These are phyloP conservation scores for Cebus imitator DNA, from an alignment of 2,113 vertebrate species.

Conservation along the genomic window DNA sequence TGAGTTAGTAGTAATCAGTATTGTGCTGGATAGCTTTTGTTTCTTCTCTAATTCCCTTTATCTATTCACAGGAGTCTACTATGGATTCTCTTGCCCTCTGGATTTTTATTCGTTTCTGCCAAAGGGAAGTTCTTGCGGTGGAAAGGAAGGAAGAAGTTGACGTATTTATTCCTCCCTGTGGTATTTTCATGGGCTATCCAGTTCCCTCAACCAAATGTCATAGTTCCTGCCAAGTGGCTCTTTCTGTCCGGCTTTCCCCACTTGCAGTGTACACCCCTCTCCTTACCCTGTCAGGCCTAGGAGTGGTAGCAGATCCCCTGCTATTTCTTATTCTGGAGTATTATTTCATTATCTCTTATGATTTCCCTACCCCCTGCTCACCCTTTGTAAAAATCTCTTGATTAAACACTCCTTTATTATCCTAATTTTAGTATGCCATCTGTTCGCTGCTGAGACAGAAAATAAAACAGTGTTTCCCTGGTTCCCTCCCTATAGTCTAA, in stretches of 20 bases:
- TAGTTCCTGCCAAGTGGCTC: background rate
- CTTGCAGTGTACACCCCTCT: background rate
- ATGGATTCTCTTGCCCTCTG: background rate
- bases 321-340: background rate
- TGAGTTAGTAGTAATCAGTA: background rate
- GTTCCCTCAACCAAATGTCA: background rate
- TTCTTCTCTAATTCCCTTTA: background rate
- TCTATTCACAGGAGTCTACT: background rate
- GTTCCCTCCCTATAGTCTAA: background rate
- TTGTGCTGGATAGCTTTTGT: background rate
- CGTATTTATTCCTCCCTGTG: background rate
- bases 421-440: background rate
- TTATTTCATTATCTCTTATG: background rate
- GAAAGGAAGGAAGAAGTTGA: background rate
- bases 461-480: background rate
- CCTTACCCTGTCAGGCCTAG: background rate
- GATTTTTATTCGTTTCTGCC: background rate
- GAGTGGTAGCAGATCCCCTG: background rate
- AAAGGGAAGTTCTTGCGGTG: background rate
- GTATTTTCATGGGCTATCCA: background rate
- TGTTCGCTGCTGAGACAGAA: slow-evolving; percentile 27
- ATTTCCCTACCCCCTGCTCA: background rate
- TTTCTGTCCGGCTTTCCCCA: background rate
- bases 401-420: background rate
- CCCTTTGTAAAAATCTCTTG: background rate